Conservation (phyloP, 2,888 invertebrate species). For the Coenonympha glycerion region DNA sequence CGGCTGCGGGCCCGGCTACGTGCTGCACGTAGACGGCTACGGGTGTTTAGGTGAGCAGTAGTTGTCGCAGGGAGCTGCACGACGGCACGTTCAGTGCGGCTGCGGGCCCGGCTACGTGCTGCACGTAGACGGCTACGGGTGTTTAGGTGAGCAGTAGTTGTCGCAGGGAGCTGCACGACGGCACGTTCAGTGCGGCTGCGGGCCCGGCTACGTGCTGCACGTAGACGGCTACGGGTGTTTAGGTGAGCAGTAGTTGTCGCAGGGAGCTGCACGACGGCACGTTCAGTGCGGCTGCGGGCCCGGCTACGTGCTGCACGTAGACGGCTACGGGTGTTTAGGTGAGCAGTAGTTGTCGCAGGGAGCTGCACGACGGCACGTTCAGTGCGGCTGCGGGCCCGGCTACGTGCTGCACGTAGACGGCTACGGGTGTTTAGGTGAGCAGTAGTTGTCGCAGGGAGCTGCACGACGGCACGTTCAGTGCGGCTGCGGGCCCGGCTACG, state of each 20-base stretch:
- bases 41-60: too few relatives aligned
- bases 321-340: not conserved
- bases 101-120: conserved; percentile 89
- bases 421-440: too few relatives aligned
- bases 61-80: conserved; percentile 92
- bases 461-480: too few relatives aligned
- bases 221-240: not conserved
- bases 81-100: conserved; percentile 95
- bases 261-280: conserved; percentile 94
- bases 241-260: conserved; percentile 56
- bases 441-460: too few relatives aligned
- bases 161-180: not conserved
- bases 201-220: not conserved
- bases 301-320: not conserved
- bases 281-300: too few relatives aligned
- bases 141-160: conserved; percentile 78
- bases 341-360: conserved; percentile 77
- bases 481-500: too few relatives aligned
- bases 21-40: too few relatives aligned
- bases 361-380: too few relatives aligned
- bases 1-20: too few relatives aligned
- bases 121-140: conserved; percentile 92
- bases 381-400: too few relatives aligned
- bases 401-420: too few relatives aligned
- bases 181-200: not conserved